These are phyloP conservation scores for Plusia festucae DNA, from an alignment of 2,888 invertebrate species.

Conservation along the genomic window DNA sequence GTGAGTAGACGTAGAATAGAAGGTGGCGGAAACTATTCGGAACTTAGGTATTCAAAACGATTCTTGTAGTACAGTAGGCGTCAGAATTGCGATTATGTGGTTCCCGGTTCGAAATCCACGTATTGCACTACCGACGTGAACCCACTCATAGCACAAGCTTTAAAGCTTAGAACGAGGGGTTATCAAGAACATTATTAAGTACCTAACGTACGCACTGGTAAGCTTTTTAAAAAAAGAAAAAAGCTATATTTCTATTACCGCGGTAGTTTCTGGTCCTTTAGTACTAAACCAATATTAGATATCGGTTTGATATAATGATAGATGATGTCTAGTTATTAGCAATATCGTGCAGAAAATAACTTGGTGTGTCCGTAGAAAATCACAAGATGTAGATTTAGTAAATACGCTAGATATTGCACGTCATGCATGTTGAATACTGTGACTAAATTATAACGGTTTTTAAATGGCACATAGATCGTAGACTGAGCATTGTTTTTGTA, in stretches of 20 bases:
- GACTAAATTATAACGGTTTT: slow-evolving; percentile 38
- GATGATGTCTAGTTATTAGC: slow-evolving; percentile 14
- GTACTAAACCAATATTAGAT: not conserved
- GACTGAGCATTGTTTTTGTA: slow-evolving; percentile 29
- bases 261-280: not conserved
- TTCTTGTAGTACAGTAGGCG: too few species aligned
- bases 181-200: too few species aligned
- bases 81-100: too few species aligned
- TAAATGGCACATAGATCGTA: slow-evolving; percentile 17
- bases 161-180: too few species aligned
- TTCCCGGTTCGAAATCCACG: too few species aligned
- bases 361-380: slow-evolving; percentile 21
- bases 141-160: too few species aligned
- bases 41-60: too few species aligned
- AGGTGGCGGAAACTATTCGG: slow-evolving; percentile 22
- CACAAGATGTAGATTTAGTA: slow-evolving; percentile 31
- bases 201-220: too few species aligned
- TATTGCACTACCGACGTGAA: too few species aligned
- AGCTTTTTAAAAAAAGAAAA: too few species aligned
- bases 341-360: slow-evolving; percentile 32
- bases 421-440: slow-evolving; percentile 29
- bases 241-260: too few species aligned
- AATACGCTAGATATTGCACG: slow-evolving; percentile 40
- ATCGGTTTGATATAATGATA: too few species aligned
- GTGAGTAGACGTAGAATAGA: slow-evolving; percentile 75